A percentile compares a stretch with the other conserved stretches of the same genome.
phyloP scores from a whole-genome alignment of 2,113 vertebrate genomes.

The Theropithecus gelada region DNA sequence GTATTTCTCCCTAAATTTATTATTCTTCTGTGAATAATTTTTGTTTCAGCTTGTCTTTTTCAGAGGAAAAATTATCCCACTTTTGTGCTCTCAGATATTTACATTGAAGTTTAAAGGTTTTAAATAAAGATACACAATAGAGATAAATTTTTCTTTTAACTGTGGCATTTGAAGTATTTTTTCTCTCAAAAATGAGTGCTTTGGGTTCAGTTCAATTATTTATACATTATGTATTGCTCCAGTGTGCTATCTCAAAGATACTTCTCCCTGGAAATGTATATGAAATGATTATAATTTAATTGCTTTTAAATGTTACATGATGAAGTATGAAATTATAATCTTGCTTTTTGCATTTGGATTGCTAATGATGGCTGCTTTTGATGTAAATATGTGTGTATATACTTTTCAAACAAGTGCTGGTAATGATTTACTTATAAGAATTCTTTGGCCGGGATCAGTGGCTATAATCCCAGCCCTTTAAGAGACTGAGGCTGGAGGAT shows the following conservation, averaged over 20 bases:
- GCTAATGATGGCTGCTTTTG: not conserved
- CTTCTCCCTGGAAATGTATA: not conserved
- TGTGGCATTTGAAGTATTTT: not conserved
- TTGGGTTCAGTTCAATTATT: not conserved
- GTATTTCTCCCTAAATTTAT: not conserved
- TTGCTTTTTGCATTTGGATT: not conserved
- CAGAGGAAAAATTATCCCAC: not conserved
- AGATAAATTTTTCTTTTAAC: not conserved
- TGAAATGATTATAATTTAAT: not conserved
- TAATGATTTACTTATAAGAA: not conserved
- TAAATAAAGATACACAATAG: not conserved
- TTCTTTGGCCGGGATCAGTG: not conserved
- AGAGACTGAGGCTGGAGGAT: no score
- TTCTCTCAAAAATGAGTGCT: not conserved
- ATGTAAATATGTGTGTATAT: not conserved
- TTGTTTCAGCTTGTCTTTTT: not conserved
- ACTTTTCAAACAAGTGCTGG: not conserved
- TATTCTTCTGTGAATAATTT: not conserved
- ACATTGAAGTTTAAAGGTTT: not conserved
- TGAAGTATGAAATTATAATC: not conserved
- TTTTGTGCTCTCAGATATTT: not conserved
- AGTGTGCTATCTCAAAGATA: not conserved
- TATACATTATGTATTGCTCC: not conserved
- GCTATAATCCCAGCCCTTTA: no score
- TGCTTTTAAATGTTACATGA: slow-evolving; percentile 39